Evolutionary conservation across 2,113 vertebrate genomes (phyloP).

Genomic region (Neotoma lepida): DNA sequence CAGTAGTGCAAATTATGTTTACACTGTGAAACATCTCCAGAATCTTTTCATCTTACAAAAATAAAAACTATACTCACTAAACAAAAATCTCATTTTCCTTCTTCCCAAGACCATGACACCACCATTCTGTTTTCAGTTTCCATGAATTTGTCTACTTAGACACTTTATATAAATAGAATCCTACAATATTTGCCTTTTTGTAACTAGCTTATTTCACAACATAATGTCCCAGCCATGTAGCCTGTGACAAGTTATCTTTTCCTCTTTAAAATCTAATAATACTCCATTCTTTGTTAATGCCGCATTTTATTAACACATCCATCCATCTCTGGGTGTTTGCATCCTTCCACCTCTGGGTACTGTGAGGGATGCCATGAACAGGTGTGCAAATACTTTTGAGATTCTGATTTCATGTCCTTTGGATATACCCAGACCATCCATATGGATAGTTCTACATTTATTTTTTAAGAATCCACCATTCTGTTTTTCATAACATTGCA

Average conservation of each 20-base stretch:
- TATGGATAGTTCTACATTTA: neutral
- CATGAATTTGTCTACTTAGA: neutral
- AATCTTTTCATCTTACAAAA: slow-evolving; percentile 26
- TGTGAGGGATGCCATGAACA: slow-evolving; percentile 8
- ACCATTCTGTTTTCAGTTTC: slow-evolving; percentile 44
- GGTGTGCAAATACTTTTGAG: neutral
- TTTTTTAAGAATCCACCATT: neutral
- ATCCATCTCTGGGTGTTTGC: neutral
- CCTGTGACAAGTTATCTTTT: slow-evolving; percentile 25
- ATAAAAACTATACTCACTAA: slow-evolving; percentile 3
- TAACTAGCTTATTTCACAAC: neutral
- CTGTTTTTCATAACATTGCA: neutral
- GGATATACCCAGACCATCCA: neutral
- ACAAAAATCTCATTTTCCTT: slow-evolving; percentile 3
- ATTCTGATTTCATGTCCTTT: slow-evolving; percentile 2
- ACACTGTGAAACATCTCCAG: neutral
- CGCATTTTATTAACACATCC: neutral
- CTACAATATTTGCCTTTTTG: slow-evolving; percentile 14
- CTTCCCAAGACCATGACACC: neutral
- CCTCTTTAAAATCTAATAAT: slow-evolving; percentile 5
- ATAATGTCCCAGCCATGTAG: neutral
- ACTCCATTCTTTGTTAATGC: neutral
- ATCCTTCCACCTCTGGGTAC: slow-evolving; percentile 30
- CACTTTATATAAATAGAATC: neutral
- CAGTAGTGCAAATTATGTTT: neutral